Evolutionary conservation across 2,113 vertebrate species (phyloP), one percentile per base, ranked within the genome.

Genomic region (Pterocles orientalis): DNA sequence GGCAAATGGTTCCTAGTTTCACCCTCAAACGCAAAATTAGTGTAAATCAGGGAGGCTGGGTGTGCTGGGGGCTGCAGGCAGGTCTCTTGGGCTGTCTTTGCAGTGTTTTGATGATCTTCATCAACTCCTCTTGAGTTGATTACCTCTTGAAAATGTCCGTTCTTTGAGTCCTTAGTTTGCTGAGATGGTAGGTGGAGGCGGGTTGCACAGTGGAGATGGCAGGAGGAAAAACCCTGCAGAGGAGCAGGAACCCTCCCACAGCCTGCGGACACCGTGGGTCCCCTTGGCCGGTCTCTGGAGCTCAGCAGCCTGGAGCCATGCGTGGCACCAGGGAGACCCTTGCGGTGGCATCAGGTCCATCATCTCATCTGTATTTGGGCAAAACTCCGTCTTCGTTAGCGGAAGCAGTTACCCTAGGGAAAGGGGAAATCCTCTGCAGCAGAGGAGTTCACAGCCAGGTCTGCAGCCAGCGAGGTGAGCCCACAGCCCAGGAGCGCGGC

Each of bases 201-300:
- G 20, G 41, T 6, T 2, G 58, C 54, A 14, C 3, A 6, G 53
- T 5, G 33, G 58, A 51, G 61, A 12, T 28, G 31, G 36, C 0
- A 3, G 62, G 50, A 70, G 62, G 50, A n/a, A 6, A 45, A n/a
- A 2, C 56, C 41, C 50, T 26, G 10, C 33, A 28, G 48, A 28
- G 61, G 60, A 57, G 45, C 50, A 18, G 68, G 50, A 51, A 9
- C 10, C 54, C 68, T 64, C n/a, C 64, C 1, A 0, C 25, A 57
- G 48, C 34, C 28, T 12, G 15, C 6, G 60, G 47, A 5, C 12
- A 2, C 28, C 7, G 25, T 10, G 1, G 1, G 53, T 45, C 47
- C 39, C 45, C 23, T 53, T 10, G 57, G n/a, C 77, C 65, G 6
- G 0, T 23, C 75, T 20, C 57, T n/a, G n/a, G 51, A 81, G 73